Evolutionary conservation across 2,888 invertebrate genomes (phyloP).

Genomic region (Mycogona germanica): DNA sequence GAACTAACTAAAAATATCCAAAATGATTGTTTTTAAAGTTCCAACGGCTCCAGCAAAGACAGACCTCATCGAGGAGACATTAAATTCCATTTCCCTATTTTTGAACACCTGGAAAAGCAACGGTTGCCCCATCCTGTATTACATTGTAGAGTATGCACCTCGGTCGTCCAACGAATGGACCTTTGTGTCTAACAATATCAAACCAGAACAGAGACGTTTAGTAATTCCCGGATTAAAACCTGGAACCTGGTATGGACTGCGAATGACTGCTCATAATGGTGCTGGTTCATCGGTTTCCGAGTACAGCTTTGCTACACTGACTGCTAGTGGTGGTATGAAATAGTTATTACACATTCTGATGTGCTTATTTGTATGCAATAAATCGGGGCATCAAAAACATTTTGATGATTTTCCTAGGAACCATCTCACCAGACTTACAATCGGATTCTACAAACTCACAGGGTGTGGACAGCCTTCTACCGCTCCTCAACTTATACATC

Average conservation of each 20-base stretch:
- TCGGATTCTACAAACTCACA: slow-evolving; percentile 2
- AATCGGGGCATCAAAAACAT: not conserved
- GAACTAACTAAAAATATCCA: not conserved
- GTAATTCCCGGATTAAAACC: slow-evolving; percentile 30
- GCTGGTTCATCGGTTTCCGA: slow-evolving; percentile 35
- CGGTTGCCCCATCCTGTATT: slow-evolving; percentile 19
- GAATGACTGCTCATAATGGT: slow-evolving; percentile 35
- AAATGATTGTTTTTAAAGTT: slow-evolving; percentile 12
- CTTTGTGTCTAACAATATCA: slow-evolving; percentile 18
- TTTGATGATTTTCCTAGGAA: not conserved
- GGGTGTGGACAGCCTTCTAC: not conserved
- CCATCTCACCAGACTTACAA: slow-evolving; percentile 9
- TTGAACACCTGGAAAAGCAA: slow-evolving; percentile 20
- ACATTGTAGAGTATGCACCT: slow-evolving; percentile 18
- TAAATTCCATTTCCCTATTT: slow-evolving; percentile 16
- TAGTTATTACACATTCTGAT: not conserved
- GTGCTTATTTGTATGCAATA: not conserved
- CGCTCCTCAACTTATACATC: slow-evolving; percentile 12
- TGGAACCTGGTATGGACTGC: slow-evolving; percentile 34
- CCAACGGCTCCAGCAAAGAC: slow-evolving; percentile 16
- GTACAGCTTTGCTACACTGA: slow-evolving; percentile 34
- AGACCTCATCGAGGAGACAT: slow-evolving; percentile 20
- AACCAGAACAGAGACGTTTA: slow-evolving; percentile 23
- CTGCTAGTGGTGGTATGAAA: slow-evolving; percentile 31
- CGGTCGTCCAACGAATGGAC: slow-evolving; percentile 18